A percentile compares a stretch with the other conserved stretches of the same genome.
phyloP scores from a whole-genome alignment of 1,140 invertebrate genomes.

The Leptinotarsa lineolata region DNA sequence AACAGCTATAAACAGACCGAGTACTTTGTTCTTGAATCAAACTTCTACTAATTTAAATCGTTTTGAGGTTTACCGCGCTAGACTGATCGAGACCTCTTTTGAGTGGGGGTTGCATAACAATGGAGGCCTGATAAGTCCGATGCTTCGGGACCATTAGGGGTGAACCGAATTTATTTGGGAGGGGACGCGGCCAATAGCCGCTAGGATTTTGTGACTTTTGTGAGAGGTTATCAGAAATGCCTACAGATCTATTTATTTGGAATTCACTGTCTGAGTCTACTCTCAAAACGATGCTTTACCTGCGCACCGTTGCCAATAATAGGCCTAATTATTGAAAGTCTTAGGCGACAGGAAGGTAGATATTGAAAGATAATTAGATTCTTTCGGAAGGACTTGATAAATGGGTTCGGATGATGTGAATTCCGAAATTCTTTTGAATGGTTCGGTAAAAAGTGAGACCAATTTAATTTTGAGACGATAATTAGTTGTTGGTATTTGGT shows the following conservation, averaged over 20 bases:
- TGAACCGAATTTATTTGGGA: constrained; percentile 32
- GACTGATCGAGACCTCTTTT: constrained; percentile 18
- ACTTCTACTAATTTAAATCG: constrained; percentile 48
- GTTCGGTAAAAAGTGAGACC: no score
- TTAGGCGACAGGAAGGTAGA: background rate
- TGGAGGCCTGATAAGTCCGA: constrained; percentile 37
- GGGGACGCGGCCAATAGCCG: constrained; percentile 42
- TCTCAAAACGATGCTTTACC: background rate
- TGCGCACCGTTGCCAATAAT: background rate
- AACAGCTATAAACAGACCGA: constrained; percentile 14
- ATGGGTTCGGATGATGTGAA: background rate
- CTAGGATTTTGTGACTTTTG: constrained; percentile 45
- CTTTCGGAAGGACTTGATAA: constrained; percentile 4
- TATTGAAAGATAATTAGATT: background rate
- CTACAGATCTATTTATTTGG: constrained; percentile 2
- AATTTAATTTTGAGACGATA: no score
- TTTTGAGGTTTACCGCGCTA: constrained; percentile 44
- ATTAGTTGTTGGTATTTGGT: no score
- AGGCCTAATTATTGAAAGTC: background rate
- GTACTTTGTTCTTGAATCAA: constrained; percentile 45
- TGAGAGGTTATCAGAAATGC: constrained; percentile 24
- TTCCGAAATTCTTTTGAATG: no score
- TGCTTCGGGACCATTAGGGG: constrained; percentile 41
- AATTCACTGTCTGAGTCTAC: background rate
- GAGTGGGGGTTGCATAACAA: constrained; percentile 40